Percentiles rank a stretch among this genome's conserved stretches.
phyloP scores from a whole-genome alignment of 2,113 vertebrate genomes.

The Nothoprocta pentlandii region DNA sequence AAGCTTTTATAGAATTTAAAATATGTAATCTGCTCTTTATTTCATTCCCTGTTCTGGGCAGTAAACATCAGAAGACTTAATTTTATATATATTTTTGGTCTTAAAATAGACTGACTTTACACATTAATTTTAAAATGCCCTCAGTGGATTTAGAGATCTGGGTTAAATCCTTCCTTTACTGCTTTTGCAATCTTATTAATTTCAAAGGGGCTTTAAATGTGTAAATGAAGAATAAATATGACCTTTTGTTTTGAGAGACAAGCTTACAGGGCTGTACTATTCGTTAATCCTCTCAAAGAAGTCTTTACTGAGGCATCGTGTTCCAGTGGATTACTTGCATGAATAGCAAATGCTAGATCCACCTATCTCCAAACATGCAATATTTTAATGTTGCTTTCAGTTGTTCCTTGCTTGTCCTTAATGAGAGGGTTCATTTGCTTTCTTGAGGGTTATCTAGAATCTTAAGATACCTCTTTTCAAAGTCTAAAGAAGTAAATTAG shows the following conservation, averaged over 20 bases:
- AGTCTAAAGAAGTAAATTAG: background rate
- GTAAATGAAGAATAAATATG: conserved; percentile 59
- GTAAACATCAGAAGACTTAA: background rate
- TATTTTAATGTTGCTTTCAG: background rate
- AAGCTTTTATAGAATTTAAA: background rate
- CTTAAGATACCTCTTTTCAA: background rate
- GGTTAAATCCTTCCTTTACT: conserved; percentile 41
- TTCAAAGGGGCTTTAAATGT: conserved; percentile 45
- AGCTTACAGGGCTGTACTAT: background rate
- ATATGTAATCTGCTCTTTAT: background rate
- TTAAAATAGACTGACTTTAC: conserved; percentile 42
- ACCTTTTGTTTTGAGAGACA: conserved; percentile 55
- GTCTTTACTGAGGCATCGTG: conserved; percentile 25
- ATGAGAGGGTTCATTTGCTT: background rate
- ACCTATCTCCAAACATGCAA: background rate
- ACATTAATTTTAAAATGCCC: conserved; percentile 22
- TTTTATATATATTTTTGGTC: conserved; percentile 15
- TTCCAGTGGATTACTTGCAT: conserved; percentile 34
- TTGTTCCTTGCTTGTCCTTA: background rate
- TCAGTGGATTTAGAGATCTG: conserved; percentile 2
- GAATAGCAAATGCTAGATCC: background rate
- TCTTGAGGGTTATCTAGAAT: background rate
- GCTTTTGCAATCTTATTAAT: conserved; percentile 47
- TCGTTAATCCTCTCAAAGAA: conserved; percentile 57
- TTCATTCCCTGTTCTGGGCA: background rate